phyloP scores from a whole-genome alignment of 2,888 invertebrate genomes.

The Polydrusus cervinus region DNA sequence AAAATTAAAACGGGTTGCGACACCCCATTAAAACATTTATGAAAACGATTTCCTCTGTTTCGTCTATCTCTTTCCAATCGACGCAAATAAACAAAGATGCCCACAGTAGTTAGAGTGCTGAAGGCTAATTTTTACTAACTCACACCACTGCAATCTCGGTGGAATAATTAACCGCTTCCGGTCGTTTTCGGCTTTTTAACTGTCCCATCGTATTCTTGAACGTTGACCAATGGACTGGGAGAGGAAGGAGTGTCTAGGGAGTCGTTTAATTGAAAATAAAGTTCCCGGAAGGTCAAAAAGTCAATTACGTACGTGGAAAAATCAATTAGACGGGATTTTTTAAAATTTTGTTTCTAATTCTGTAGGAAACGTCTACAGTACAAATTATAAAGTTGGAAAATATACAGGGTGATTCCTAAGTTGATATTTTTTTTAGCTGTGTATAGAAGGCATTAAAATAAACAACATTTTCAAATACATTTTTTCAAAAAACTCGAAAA shows the following conservation, averaged over 20 bases:
- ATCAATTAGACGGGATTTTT: too few species aligned
- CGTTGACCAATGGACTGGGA: constrained; percentile 23
- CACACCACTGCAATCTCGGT: constrained; percentile 33
- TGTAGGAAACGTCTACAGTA: too few species aligned
- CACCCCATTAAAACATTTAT: background rate
- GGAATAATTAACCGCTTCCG: constrained; percentile 42
- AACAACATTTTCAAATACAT: too few species aligned
- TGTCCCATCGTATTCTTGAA: constrained; percentile 24
- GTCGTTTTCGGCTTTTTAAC: constrained; percentile 27
- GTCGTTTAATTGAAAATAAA: constrained; percentile 10
- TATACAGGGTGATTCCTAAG: too few species aligned
- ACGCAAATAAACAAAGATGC: constrained; percentile 8
- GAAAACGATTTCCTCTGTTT: background rate
- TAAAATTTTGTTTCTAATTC: too few species aligned
- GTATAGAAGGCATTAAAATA: too few species aligned
- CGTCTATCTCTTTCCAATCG: background rate
- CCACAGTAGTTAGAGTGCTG: background rate
- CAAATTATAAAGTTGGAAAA: too few species aligned
- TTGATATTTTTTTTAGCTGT: too few species aligned
- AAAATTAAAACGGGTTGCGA: constrained; percentile 5
- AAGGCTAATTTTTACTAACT: constrained; percentile 16
- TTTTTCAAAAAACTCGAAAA: too few species aligned
- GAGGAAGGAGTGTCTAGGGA: constrained; percentile 25
- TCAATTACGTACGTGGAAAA: background rate
- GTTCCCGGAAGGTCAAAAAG: background rate